phyloP scores from a whole-genome alignment of 1,140 invertebrate genomes.

The Colletes latitarsis region DNA sequence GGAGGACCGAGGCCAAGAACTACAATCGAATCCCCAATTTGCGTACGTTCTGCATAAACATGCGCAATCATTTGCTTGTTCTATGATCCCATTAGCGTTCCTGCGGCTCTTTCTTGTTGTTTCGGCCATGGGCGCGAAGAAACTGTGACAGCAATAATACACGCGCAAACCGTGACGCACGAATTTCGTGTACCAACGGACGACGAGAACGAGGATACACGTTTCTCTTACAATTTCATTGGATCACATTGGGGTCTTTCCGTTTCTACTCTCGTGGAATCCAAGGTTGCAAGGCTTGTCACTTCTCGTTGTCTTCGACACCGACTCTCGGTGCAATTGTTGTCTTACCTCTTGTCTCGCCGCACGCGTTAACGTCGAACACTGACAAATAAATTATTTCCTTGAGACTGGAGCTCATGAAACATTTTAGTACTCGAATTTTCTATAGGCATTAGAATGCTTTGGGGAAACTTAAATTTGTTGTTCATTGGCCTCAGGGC shows the following conservation, averaged over 20 bases:
- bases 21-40: background rate
- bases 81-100: conserved; percentile 22
- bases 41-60: background rate
- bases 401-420: too few species aligned
- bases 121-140: background rate
- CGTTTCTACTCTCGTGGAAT: background rate
- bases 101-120: background rate
- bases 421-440: too few species aligned
- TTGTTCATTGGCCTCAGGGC: too few species aligned
- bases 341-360: background rate
- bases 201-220: background rate
- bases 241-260: conserved; percentile 5
- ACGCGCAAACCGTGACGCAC: conserved; percentile 24
- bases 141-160: conserved; percentile 10
- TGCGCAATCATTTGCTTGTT: background rate
- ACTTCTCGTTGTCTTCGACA: background rate
- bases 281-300: background rate
- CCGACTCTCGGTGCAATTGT: background rate
- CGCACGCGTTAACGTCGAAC: background rate
- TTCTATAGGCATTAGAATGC: too few species aligned
- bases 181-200: conserved; percentile 14
- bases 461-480: too few species aligned
- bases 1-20: background rate
- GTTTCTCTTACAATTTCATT: conserved; percentile 7
- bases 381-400: background rate